Evolutionary conservation across 1,140 invertebrate species (phyloP).

Genomic region (Mylabris phalerata): DNA sequence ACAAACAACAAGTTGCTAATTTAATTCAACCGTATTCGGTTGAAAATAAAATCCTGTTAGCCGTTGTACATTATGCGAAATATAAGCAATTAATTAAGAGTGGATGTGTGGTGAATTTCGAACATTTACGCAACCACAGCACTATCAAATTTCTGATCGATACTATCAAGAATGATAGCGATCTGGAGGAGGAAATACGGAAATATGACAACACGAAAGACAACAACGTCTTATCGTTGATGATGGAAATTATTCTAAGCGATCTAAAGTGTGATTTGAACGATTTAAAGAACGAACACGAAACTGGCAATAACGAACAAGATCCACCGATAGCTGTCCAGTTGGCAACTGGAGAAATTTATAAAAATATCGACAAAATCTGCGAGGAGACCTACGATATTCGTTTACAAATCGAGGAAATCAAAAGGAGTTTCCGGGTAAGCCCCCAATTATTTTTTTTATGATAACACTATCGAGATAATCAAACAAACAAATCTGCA

Average conservation of each 20-base stretch:
- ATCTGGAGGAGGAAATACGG: slow-evolving; percentile 17
- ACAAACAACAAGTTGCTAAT: slow-evolving; percentile 22
- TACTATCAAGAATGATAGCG: neutral
- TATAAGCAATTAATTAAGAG: slow-evolving; percentile 14
- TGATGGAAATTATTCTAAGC: slow-evolving; percentile 28
- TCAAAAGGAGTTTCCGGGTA: slow-evolving; percentile 24
- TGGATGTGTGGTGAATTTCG: slow-evolving; percentile 11
- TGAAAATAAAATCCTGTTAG: slow-evolving; percentile 24
- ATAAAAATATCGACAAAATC: slow-evolving; percentile 22
- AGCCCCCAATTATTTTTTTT: neutral
- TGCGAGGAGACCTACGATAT: slow-evolving; percentile 20
- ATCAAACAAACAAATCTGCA: neutral
- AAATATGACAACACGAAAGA: slow-evolving; percentile 23
- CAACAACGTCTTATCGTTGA: slow-evolving; percentile 25
- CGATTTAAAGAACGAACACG: no score
- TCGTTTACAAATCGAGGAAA: slow-evolving; percentile 12
- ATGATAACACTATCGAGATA: no score
- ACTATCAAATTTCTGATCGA: slow-evolving; percentile 10
- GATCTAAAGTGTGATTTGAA: slow-evolving; percentile 24
- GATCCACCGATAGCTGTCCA: no score
- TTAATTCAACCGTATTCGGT: slow-evolving; percentile 27
- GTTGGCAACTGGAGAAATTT: neutral
- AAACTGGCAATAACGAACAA: no score
- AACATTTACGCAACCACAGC: slow-evolving; percentile 13
- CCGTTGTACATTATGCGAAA: slow-evolving; percentile 21